A percentile compares a stretch with the other conserved stretches of the same genome.
These are phyloP conservation scores for Darevskia mixta DNA, from an alignment of 2,797 vertebrate genomes.

Conservation along the genomic window DNA sequence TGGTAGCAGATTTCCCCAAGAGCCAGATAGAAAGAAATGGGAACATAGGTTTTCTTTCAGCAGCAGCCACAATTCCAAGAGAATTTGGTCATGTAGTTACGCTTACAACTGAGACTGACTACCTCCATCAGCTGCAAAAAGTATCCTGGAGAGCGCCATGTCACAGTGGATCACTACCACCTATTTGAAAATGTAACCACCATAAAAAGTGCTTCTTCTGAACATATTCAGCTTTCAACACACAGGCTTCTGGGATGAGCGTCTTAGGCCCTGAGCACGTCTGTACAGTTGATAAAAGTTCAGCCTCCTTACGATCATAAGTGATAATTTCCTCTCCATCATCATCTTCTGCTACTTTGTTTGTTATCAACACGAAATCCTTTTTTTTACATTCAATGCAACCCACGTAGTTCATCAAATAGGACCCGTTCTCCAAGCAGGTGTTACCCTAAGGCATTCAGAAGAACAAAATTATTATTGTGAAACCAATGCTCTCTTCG, in stretches of 20 bases:
- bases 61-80: neutral
- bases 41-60: neutral
- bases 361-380: slow-evolving; percentile 92
- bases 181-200: neutral
- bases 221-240: neutral
- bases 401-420: slow-evolving; percentile 90
- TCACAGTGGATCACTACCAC: neutral
- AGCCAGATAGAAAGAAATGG: neutral
- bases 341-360: slow-evolving; percentile 86
- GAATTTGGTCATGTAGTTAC: neutral
- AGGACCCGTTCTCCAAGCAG: slow-evolving; percentile 93
- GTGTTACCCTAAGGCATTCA: slow-evolving; percentile 85
- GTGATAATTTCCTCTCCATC: slow-evolving; percentile 93
- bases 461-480: slow-evolving; percentile 25
- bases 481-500: neutral
- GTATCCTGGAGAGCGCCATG: neutral
- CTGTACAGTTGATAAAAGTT: neutral
- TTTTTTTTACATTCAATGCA: slow-evolving; percentile 88
- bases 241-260: neutral
- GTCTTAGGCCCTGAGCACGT: neutral
- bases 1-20: neutral
- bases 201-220: neutral
- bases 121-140: neutral
- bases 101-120: neutral
- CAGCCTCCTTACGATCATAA: slow-evolving; percentile 88